Evolutionary conservation across 2,113 vertebrate genomes (phyloP).

Genomic region (Rynchops niger): DNA sequence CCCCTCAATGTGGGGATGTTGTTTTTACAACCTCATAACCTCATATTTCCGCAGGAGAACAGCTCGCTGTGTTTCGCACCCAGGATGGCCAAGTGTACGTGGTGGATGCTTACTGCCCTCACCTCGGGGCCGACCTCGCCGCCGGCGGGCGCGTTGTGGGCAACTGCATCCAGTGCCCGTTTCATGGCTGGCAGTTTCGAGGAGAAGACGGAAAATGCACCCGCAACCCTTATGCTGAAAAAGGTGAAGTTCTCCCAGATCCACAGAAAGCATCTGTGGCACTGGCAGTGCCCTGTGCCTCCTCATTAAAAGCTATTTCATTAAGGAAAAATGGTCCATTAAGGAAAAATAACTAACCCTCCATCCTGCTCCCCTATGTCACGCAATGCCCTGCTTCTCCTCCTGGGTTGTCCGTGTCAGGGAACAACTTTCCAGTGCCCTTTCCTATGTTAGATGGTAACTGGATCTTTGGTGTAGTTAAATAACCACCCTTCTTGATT

Average conservation of each 20-base stretch:
- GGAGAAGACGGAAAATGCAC: conserved; percentile 79
- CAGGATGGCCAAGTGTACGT: conserved; percentile 71
- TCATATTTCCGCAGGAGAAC: conserved; percentile 49
- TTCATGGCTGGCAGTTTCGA: conserved; percentile 83
- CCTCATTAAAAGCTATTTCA: background rate
- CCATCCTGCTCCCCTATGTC: background rate
- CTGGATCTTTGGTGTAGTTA: background rate
- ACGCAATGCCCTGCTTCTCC: background rate
- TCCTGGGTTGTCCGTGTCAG: background rate
- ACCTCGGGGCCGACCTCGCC: conserved; percentile 79
- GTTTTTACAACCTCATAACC: rapidly evolving
- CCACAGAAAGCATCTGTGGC: background rate
- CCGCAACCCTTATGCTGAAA: conserved; percentile 74
- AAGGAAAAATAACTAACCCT: background rate
- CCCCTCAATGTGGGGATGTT: rapidly evolving
- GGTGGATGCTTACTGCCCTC: conserved; percentile 81
- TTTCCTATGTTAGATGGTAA: background rate
- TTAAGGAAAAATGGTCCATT: background rate
- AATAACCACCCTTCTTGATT: background rate
- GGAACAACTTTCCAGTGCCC: background rate
- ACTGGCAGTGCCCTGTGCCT: background rate
- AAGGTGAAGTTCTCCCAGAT: conserved; percentile 41
- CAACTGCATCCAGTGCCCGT: conserved; percentile 81
- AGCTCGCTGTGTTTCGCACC: conserved; percentile 72
- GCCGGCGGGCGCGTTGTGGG: conserved; percentile 78